phyloP scores from a whole-genome alignment of 2,888 invertebrate species.

The Phaonia tiefii region DNA sequence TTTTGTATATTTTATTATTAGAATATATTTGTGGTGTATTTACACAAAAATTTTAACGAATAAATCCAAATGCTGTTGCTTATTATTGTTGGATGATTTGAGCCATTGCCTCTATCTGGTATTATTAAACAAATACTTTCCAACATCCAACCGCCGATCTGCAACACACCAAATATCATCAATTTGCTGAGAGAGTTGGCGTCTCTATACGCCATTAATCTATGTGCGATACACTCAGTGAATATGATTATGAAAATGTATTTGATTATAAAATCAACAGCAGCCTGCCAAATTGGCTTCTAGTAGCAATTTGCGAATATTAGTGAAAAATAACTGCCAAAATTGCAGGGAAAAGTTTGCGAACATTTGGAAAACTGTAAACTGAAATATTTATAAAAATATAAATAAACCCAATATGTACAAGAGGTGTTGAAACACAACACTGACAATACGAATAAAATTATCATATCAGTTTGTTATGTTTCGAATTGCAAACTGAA shows the following conservation, averaged over 20 bases:
- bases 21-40: too few species aligned
- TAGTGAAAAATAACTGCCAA: conserved; percentile 45
- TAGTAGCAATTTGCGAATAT: conserved; percentile 33
- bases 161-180: too few species aligned
- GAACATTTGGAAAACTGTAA: neutral
- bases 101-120: too few species aligned
- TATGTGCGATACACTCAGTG: too few species aligned
- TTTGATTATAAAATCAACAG: neutral
- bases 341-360: neutral
- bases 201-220: too few species aligned
- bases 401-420: neutral
- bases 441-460: neutral
- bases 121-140: too few species aligned
- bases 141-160: too few species aligned
- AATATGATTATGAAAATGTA: neutral
- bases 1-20: too few species aligned
- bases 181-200: too few species aligned
- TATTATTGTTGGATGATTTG: too few species aligned
- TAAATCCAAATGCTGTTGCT: too few species aligned
- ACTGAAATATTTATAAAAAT: neutral
- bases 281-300: conserved; percentile 27
- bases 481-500: neutral
- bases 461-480: neutral
- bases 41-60: too few species aligned
- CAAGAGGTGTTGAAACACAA: neutral